These are phyloP conservation scores for Aldrovandia affinis DNA, from an alignment of 2,797 vertebrate species.

Conservation along the genomic window DNA sequence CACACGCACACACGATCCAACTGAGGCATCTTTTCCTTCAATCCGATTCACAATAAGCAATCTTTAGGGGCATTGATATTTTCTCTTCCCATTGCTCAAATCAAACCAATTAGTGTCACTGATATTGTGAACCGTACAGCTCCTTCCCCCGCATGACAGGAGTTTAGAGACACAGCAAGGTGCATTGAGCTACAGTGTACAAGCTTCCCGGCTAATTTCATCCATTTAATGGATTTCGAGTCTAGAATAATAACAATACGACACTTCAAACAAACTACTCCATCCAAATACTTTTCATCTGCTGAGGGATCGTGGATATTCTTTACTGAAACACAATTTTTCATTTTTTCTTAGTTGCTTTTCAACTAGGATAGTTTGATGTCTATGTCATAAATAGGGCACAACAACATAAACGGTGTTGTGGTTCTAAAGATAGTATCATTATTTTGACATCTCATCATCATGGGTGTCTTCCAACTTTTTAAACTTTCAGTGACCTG, in stretches of 20 bases:
- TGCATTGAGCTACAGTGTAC: not conserved
- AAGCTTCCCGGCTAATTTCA: not conserved
- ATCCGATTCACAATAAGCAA: slow-evolving; percentile 15
- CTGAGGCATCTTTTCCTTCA: not conserved
- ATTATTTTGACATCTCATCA: not conserved
- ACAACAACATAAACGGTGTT: not conserved
- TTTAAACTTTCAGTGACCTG: not conserved
- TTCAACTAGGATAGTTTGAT: not conserved
- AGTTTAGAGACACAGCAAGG: not conserved
- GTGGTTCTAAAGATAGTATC: not conserved
- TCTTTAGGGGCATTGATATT: slow-evolving; percentile 13
- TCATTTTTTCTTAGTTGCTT: not conserved
- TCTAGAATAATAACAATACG: not conserved
- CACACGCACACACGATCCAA: not conserved
- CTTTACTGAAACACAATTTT: not conserved
- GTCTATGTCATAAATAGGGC: not conserved
- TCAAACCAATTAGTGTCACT: slow-evolving; percentile 26
- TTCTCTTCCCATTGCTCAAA: slow-evolving; percentile 22
- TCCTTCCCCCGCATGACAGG: slow-evolving; percentile 9
- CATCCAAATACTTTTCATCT: not conserved
- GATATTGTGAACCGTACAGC: not conserved
- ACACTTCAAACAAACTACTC: not conserved
- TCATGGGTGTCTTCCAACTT: not conserved
- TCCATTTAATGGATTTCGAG: not conserved
- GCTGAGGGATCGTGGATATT: not conserved